Conservation (phyloP, 92 coral and sea anemone species). For the Actinostola sp. region DNA sequence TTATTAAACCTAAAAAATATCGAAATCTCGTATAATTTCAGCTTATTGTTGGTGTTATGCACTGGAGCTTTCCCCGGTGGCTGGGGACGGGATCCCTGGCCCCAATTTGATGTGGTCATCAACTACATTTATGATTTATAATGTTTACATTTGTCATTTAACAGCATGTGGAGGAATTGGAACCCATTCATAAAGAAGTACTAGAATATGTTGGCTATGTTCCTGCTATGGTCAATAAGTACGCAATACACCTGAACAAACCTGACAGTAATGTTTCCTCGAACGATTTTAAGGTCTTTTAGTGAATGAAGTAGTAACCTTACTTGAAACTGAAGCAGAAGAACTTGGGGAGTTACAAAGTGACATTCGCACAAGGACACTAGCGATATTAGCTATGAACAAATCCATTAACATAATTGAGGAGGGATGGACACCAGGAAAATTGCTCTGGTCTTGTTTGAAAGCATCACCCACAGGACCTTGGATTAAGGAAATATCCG, state of each 20-base stretch:
- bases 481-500: constrained; percentile 7
- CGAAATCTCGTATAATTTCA: no score
- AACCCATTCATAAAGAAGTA: constrained; percentile 11
- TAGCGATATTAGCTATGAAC: constrained; percentile 9
- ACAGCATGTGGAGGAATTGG: constrained; percentile 5
- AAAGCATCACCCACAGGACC: constrained; percentile 13
- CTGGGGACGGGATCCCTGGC: constrained; percentile 13
- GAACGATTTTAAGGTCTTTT: not conserved
- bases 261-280: constrained; percentile 1
- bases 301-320: constrained; percentile 10
- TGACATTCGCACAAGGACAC: constrained; percentile 13
- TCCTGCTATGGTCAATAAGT: constrained; percentile 9
- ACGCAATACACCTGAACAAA: not conserved
- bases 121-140: constrained; percentile 7
- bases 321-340: constrained; percentile 7
- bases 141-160: constrained; percentile 3
- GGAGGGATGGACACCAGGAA: constrained; percentile 14
- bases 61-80: no score
- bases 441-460: not conserved
- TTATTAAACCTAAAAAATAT: no score
- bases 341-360: constrained; percentile 5
- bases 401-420: constrained; percentile 7
- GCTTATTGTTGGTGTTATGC: no score
- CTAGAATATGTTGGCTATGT: constrained; percentile 9
- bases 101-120: constrained; percentile 11